Evolutionary conservation across 2,888 invertebrate genomes (phyloP).

Genomic region (Eristalis intricaria): DNA sequence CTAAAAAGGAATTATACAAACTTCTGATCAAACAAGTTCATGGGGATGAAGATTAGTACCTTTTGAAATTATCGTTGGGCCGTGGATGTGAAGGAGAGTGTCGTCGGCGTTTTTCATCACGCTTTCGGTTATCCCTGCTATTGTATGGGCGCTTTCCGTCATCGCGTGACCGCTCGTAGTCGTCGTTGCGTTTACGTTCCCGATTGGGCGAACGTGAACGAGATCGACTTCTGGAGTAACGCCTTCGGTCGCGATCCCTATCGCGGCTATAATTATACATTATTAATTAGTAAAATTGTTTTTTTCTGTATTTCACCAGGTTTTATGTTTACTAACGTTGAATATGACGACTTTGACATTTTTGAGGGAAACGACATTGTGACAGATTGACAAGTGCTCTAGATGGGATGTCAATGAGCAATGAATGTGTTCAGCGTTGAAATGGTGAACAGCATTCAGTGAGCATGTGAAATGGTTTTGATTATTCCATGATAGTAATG

Average conservation of each 20-base stretch:
- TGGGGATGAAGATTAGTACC: conserved; percentile 69
- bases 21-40: not conserved
- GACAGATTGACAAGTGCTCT: not conserved
- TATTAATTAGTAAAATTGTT: not conserved
- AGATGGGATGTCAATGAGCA: conserved; percentile 11
- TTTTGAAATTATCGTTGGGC: conserved; percentile 77
- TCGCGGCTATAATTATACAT: conserved; percentile 73
- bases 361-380: conserved; percentile 30
- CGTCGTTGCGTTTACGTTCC: conserved; percentile 56
- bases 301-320: conserved; percentile 24
- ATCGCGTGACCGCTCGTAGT: conserved; percentile 76
- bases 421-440: not conserved
- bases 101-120: conserved; percentile 78
- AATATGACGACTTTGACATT: conserved; percentile 61
- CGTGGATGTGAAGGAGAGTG: conserved; percentile 75
- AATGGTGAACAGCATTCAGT: not conserved
- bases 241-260: conserved; percentile 77
- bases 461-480: not conserved
- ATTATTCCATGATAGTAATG: no score
- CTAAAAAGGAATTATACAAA: conserved; percentile 79
- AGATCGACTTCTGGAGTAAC: conserved; percentile 74
- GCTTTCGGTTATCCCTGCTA: conserved; percentile 73
- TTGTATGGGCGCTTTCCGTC: conserved; percentile 69
- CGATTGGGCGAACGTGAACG: conserved; percentile 72
- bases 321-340: conserved; percentile 58